A percentile compares a stretch with the other conserved stretches of the same genome.
These are phyloP conservation scores for Diplolepis rosae DNA, from an alignment of 2,888 invertebrate species.

Conservation along the genomic window DNA sequence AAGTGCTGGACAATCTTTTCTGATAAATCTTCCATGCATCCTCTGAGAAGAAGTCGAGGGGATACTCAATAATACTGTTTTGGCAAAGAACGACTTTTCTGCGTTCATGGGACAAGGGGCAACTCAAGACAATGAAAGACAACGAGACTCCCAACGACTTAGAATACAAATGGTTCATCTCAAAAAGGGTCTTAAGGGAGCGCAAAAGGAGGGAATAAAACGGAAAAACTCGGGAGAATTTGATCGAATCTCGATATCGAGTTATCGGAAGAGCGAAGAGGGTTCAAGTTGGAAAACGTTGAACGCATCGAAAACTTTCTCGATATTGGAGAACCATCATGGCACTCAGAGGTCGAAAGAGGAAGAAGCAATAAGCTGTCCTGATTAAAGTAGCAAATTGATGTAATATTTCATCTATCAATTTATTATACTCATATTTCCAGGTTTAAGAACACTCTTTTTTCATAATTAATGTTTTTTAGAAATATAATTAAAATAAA, in stretches of 20 bases:
- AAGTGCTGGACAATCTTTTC: constrained; percentile 10
- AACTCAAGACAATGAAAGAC: constrained; percentile 50
- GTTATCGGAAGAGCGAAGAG: constrained; percentile 32
- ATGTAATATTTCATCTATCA: constrained; percentile 16
- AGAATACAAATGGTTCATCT: constrained; percentile 49
- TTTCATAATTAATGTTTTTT: too few relatives aligned
- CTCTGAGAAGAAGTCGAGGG: constrained; percentile 13
- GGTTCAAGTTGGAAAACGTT: constrained; percentile 29
- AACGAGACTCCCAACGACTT: constrained; percentile 44
- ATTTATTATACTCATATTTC: background rate
- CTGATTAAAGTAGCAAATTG: constrained; percentile 15
- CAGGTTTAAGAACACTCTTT: background rate
- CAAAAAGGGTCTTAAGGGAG: constrained; percentile 35
- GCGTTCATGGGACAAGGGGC: background rate
- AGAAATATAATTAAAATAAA: too few relatives aligned
- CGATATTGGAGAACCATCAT: constrained; percentile 15
- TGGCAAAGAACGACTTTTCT: background rate
- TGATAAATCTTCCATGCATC: constrained; percentile 17
- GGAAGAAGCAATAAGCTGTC: constrained; percentile 21
- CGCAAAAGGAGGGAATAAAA: constrained; percentile 34
- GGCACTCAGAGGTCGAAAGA: constrained; percentile 3
- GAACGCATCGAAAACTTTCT: constrained; percentile 26
- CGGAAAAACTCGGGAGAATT: constrained; percentile 45
- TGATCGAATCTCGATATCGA: constrained; percentile 36
- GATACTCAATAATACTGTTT: constrained; percentile 13